Percentiles rank a stretch among this genome's conserved stretches.
These are phyloP conservation scores for Dolomedes plantarius DNA, from an alignment of 2,888 invertebrate genomes.

Conservation along the genomic window DNA sequence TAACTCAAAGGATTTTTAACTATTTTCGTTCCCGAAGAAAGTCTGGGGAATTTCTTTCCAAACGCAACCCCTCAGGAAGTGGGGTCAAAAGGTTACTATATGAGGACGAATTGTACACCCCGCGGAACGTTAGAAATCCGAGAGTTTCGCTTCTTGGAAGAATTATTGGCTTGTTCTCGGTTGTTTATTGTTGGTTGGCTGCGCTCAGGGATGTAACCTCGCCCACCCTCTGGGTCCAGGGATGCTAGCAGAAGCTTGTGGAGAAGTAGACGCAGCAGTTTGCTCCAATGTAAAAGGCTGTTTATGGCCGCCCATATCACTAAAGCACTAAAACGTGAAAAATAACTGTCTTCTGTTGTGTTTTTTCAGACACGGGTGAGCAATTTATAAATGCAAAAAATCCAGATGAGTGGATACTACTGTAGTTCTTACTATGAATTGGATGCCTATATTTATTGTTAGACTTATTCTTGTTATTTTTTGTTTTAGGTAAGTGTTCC, in stretches of 20 bases:
- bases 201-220: conserved; percentile 1
- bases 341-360: neutral
- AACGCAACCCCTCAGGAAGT: conserved; percentile 43
- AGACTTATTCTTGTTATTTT: neutral
- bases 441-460: neutral
- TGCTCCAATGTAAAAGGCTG: neutral
- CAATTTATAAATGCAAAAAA: neutral
- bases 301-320: neutral
- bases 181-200: conserved; percentile 10
- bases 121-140: conserved; percentile 18
- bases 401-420: neutral
- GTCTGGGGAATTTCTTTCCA: neutral
- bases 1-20: neutral
- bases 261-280: neutral
- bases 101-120: conserved; percentile 19
- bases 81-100: conserved; percentile 30
- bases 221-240: conserved; percentile 5
- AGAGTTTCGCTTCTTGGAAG: conserved; percentile 5
- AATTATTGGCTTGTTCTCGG: conserved; percentile 1
- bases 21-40: neutral
- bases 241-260: neutral
- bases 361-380: neutral
- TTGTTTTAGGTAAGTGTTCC: conserved; percentile 11
- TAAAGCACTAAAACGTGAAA: neutral
- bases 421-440: neutral